Evolutionary conservation across 2,113 vertebrate species (phyloP).

Genomic region (Anhinga anhinga): DNA sequence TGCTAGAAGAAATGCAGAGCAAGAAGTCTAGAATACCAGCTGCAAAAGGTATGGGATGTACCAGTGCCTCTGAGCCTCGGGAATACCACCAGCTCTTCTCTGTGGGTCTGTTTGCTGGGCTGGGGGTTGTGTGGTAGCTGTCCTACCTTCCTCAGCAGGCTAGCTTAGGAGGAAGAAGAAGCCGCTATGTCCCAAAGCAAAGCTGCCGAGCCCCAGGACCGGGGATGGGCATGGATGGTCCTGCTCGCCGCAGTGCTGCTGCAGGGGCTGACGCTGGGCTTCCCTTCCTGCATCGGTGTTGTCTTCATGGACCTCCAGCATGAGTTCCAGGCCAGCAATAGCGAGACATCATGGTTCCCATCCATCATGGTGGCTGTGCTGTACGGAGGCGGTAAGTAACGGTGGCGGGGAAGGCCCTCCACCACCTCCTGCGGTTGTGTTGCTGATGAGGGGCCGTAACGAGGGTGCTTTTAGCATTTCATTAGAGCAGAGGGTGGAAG

Average conservation of each 20-base stretch:
- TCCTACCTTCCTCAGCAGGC: neutral
- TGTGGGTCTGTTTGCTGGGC: neutral
- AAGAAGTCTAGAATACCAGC: neutral
- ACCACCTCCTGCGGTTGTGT: neutral
- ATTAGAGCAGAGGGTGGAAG: fast-evolving
- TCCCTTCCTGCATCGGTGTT: slow-evolving; percentile 84
- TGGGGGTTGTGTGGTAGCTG: neutral
- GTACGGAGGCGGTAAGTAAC: slow-evolving; percentile 84
- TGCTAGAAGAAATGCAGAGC: slow-evolving; percentile 8
- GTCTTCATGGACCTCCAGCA: slow-evolving; percentile 90
- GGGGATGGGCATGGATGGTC: slow-evolving; percentile 90
- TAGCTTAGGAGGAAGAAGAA: neutral
- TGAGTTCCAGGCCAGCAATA: slow-evolving; percentile 88
- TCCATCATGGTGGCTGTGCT: slow-evolving; percentile 89
- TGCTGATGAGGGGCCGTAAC: neutral
- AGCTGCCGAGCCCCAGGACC: slow-evolving; percentile 52
- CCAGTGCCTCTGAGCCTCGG: neutral
- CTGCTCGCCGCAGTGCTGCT: slow-evolving; percentile 80
- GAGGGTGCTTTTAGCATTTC: neutral
- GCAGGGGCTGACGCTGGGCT: slow-evolving; percentile 85
- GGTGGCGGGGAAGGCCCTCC: neutral
- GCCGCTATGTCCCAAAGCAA: slow-evolving; percentile 16
- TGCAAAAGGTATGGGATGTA: neutral
- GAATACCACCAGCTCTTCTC: neutral
- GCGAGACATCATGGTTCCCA: slow-evolving; percentile 90